Evolutionary conservation across 2,888 invertebrate genomes (phyloP), one percentile per base, ranked within the genome.

Genomic region (Tromatobia lineatoria): DNA sequence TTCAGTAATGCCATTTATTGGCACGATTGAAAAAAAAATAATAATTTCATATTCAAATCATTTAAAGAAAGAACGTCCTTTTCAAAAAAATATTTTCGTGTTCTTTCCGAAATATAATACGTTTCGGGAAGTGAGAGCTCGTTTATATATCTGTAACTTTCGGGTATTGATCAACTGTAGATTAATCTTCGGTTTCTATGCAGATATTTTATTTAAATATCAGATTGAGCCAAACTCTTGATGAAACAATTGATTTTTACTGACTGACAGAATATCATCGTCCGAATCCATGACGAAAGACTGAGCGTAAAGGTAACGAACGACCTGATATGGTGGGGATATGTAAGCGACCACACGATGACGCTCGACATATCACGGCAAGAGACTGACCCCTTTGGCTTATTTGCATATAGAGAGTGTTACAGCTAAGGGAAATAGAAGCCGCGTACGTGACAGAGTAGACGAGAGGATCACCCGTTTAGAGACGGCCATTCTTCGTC

Each of bases 361-460:
- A 73, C 42, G 84, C 85, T 86, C 86, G 87, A 87, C 86, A 87
- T 88, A 85, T 87, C 85, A 86, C 80, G 88, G 29, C 29, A 86
- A 25, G 87, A 85, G 87, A 88, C 71, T 88, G 88, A 89, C 89
- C 90, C 90, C 76, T 61, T 67, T 15, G 88, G 42, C 86, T 42
- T 91, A 93, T 93, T 93, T 93, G 93, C 93, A 93, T 93, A 93
- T 93, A 93, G 93, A 93, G 92, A 93, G 93, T 90, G 91, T 92
- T 90, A 82, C 64, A 92, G 92, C 92, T 92, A 92, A 93, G 93
- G 93, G 93, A 93, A 93, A 93, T 93, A 93, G 93, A 92, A 93
- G 92, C 90, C 90, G 90, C 90, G 82, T 93, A 93, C 92, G 93
- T 93, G 93, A 93, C 93, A 89, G 90, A 88, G 70, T 70, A 70